These are phyloP conservation scores for Lottia gigantea DNA, from an alignment of 2,888 invertebrate genomes.

Conservation along the genomic window DNA sequence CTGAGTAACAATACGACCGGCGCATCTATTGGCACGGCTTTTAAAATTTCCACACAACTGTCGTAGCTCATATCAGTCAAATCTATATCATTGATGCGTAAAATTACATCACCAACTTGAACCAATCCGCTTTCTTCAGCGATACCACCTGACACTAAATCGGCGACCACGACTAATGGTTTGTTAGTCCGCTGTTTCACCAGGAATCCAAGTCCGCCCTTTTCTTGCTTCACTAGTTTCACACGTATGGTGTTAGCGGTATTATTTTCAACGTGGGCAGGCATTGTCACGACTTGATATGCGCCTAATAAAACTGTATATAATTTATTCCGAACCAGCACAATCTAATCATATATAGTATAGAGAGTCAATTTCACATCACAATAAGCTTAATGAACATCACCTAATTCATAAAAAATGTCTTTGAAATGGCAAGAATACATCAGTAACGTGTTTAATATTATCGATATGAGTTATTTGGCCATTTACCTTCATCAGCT, in stretches of 20 bases:
- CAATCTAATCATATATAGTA: no score
- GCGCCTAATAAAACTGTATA: no score
- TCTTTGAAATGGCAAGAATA: no score
- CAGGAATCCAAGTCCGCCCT: constrained; percentile 60
- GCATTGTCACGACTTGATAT: no score
- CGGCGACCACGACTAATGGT: constrained; percentile 56
- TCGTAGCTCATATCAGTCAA: constrained; percentile 58
- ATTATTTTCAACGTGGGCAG: no score
- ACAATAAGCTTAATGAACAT: no score
- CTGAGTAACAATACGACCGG: constrained; percentile 56
- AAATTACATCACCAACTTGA: constrained; percentile 60
- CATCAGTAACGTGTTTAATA: no score
- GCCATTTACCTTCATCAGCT: no score
- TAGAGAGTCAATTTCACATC: no score
- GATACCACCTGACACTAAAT: constrained; percentile 57
- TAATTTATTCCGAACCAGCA: no score
- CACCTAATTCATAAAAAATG: no score
- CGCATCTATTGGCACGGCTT: constrained; percentile 48
- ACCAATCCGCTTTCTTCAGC: constrained; percentile 62
- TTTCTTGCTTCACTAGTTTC: constrained; percentile 53
- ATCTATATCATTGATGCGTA: constrained; percentile 60
- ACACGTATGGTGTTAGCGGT: constrained; percentile 54
- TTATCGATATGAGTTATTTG: no score
- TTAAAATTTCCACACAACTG: constrained; percentile 49
- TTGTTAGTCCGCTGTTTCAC: constrained; percentile 54